A percentile compares a stretch with the other conserved stretches of the same genome.
These are phyloP conservation scores for Germaria angustata DNA, from an alignment of 2,888 invertebrate genomes.

Conservation along the genomic window DNA sequence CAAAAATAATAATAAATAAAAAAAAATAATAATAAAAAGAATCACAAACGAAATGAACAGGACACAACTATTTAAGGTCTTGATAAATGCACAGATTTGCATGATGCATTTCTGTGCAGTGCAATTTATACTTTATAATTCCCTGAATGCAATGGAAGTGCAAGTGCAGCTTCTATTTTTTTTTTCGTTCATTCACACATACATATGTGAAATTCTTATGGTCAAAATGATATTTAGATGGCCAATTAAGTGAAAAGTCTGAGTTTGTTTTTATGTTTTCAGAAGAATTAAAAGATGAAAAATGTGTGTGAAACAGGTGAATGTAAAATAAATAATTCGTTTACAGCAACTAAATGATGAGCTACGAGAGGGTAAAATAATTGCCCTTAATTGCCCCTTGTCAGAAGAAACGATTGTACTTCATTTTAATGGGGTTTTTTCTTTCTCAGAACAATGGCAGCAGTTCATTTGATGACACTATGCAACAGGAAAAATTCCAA, in stretches of 20 bases:
- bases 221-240: conserved; percentile 54
- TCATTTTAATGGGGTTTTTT: too few relatives aligned
- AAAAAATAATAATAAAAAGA: neutral
- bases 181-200: too few relatives aligned
- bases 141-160: neutral
- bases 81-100: conserved; percentile 60
- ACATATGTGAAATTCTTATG: conserved; percentile 41
- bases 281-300: conserved; percentile 4
- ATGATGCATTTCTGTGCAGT: conserved; percentile 45
- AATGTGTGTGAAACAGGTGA: neutral
- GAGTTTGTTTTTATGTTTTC: neutral
- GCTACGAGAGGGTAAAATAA: neutral
- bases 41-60: conserved; percentile 26
- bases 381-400: too few relatives aligned
- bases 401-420: too few relatives aligned
- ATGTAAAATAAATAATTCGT: neutral
- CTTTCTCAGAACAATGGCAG: too few relatives aligned
- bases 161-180: too few relatives aligned
- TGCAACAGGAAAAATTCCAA: too few relatives aligned
- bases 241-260: conserved; percentile 58
- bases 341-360: neutral
- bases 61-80: conserved; percentile 52
- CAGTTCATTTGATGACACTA: too few relatives aligned
- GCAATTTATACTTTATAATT: conserved; percentile 6
- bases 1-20: too few relatives aligned